Evolutionary conservation across 2,113 vertebrate genomes (phyloP).

Genomic region (Embiotoca jacksoni): DNA sequence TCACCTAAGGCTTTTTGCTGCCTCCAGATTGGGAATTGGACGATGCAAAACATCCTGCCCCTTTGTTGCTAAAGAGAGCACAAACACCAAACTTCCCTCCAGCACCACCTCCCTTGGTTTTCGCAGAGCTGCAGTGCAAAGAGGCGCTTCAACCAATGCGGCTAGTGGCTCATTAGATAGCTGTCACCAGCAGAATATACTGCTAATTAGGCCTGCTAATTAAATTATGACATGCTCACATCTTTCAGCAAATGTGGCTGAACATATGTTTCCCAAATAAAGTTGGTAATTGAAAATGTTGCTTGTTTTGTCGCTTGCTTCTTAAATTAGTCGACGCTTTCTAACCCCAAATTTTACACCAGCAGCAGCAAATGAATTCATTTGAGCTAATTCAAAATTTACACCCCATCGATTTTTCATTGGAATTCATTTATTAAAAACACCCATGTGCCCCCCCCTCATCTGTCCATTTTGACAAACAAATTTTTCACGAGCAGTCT

Average conservation of each 20-base stretch:
- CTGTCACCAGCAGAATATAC: conserved; percentile 17
- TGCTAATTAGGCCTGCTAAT: conserved; percentile 45
- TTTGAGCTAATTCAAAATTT: conserved; percentile 28
- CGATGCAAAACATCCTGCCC: conserved; percentile 39
- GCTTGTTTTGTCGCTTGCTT: conserved; percentile 28
- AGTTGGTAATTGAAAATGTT: conserved; percentile 38
- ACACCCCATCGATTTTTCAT: conserved; percentile 19
- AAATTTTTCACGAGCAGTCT: neutral
- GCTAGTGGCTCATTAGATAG: conserved; percentile 13
- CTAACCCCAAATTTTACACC: conserved; percentile 18
- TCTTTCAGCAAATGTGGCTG: conserved; percentile 35
- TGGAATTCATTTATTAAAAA: conserved; percentile 14
- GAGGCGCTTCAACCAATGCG: neutral
- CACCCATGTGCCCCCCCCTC: neutral
- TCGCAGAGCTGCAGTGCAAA: neutral
- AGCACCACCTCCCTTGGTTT: conserved; percentile 17
- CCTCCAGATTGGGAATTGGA: conserved; percentile 38
- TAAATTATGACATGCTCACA: conserved; percentile 26
- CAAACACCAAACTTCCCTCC: conserved; percentile 42
- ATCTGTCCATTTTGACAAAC: conserved; percentile 16
- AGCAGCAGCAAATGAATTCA: conserved; percentile 44
- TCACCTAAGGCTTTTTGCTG: conserved; percentile 46
- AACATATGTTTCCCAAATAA: conserved; percentile 49
- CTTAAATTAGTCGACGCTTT: conserved; percentile 16
- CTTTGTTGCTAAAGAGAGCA: conserved; percentile 38